Base-by-base conservation (phyloP, 2,888 invertebrate genomes). In the Chirona hameri region DNA sequence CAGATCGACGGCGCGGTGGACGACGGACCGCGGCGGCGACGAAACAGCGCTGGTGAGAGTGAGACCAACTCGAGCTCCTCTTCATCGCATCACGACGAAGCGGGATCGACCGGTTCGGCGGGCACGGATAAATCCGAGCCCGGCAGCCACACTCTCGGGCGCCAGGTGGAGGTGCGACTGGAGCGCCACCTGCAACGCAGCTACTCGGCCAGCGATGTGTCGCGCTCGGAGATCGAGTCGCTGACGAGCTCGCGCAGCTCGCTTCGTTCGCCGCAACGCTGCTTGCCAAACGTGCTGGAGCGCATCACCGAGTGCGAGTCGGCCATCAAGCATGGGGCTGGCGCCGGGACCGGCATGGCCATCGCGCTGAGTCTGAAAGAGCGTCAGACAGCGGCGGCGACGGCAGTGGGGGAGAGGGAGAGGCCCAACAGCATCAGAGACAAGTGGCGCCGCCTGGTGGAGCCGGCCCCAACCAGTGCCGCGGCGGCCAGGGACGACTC, bases 401-500 rank as follows among this genome's bases (percentile, higher is more conserved):
- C 82, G 55, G 39, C 39, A 2, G 7, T 39, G 39, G 39, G 2
- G 39, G 39, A 39, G 39, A 39, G 39, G 39, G 39, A 39, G 39
- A 39, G 39, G 7, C 60, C 79, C 15, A 76, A 83, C 21, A 81
- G 82, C 52, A 76, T 81, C 29, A 79, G 83, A 31, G 79, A 82
- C 4, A 83, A 83, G 69, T 83, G 83, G 57, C 81, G 81, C 55
- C 83, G 83, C 27, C 83, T 72, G 29, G 81, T 83, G 80, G 83
- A 83, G 15, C 84, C 81, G 31, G 39, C 39, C 39, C 39, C 39
- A 7, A 39, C 39, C 39, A 5, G 39, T 39, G 39, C 39, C 39
- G 7, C 39, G 39, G 90, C 92, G 81, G 83, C 82, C 24, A 83
- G 83, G 4, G 91, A 93, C 87, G 95, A 95, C 87, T 94, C 95